phyloP scores from a whole-genome alignment of 2,797 vertebrate genomes.

The Megaceryle alcyon region DNA sequence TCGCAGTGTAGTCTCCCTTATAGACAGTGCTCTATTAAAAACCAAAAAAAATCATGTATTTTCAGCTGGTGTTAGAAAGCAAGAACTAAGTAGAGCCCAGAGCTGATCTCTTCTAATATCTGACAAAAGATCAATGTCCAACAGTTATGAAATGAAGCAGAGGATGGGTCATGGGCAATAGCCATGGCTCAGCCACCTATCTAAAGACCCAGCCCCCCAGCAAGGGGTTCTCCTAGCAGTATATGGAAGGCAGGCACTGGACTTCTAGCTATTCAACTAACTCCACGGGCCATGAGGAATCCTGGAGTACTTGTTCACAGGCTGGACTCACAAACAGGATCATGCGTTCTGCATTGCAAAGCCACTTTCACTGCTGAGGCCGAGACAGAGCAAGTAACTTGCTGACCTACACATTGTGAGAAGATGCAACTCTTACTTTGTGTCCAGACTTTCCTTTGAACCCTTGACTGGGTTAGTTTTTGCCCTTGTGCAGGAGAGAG shows the following conservation, averaged over 20 bases:
- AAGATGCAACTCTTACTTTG: background rate
- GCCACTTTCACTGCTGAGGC: background rate
- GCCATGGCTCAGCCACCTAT: background rate
- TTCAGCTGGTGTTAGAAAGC: background rate
- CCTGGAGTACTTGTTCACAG: background rate
- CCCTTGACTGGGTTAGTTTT: background rate
- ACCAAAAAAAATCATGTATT: background rate
- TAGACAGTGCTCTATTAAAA: conserved; percentile 88
- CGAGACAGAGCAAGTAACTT: background rate
- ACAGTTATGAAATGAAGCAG: background rate
- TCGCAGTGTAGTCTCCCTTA: conserved; percentile 91
- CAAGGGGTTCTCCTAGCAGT: background rate
- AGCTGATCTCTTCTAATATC: background rate
- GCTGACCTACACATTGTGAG: background rate
- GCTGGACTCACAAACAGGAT: background rate
- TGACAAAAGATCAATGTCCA: background rate
- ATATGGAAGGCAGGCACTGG: background rate
- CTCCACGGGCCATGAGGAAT: background rate
- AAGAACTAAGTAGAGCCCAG: background rate
- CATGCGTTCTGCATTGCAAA: background rate
- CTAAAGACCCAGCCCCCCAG: background rate
- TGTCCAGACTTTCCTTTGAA: background rate
- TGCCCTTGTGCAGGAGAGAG: background rate
- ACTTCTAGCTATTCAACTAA: background rate
- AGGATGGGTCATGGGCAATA: background rate